A percentile compares a stretch with the other conserved stretches of the same genome.
Evolutionary conservation across 2,113 vertebrate genomes (phyloP).

Genomic region (Sisor rabdophorus): DNA sequence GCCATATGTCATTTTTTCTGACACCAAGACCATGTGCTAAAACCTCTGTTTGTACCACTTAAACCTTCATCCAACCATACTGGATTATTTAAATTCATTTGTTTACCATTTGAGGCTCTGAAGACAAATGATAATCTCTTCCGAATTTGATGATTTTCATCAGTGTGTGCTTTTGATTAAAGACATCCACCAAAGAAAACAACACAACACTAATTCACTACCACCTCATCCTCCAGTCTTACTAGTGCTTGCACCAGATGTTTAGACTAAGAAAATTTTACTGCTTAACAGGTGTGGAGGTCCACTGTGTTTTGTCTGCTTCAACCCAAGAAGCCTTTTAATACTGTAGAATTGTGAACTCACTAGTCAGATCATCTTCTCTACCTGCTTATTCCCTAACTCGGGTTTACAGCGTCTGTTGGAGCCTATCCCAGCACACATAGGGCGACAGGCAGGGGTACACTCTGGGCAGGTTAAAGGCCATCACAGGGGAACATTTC

Average conservation of each 20-base stretch:
- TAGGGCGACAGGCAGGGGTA: too few species aligned
- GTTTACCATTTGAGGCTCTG: conserved; percentile 29
- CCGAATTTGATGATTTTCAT: conserved; percentile 17
- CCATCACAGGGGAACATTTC: too few species aligned
- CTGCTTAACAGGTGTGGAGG: conserved; percentile 4
- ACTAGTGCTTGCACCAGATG: neutral
- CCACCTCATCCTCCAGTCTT: neutral
- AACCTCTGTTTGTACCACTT: neutral
- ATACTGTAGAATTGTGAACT: neutral
- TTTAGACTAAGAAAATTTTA: neutral
- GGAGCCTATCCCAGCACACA: too few species aligned
- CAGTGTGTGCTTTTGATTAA: conserved; percentile 29
- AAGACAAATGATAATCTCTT: conserved; percentile 18
- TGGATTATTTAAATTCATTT: conserved; percentile 31
- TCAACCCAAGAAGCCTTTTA: conserved; percentile 6
- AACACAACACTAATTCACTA: conserved; percentile 1
- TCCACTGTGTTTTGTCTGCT: conserved; percentile 15
- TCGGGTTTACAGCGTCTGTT: too few species aligned
- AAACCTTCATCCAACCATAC: conserved; percentile 3
- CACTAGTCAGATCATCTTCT: too few species aligned
- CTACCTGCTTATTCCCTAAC: too few species aligned
- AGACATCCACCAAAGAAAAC: neutral
- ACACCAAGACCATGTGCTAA: neutral
- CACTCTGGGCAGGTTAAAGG: too few species aligned
- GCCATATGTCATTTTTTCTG: conserved; percentile 1